Conservation (phyloP, 2,797 vertebrate genomes). For the Syndactyla subalaris region DNA sequence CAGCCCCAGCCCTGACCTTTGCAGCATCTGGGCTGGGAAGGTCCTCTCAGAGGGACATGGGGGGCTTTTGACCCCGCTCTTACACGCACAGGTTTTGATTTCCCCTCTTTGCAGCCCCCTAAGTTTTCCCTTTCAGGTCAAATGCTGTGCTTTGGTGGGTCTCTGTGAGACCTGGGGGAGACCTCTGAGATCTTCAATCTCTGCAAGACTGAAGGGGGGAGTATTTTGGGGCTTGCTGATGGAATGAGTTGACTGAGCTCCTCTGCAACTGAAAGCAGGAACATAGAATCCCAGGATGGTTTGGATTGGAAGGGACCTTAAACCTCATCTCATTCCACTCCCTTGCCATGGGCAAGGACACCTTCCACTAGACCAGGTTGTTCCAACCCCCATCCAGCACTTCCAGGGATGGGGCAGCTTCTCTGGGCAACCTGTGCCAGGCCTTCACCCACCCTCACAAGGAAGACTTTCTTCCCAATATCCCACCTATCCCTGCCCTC, state of each 20-base stretch:
- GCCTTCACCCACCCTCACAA: accelerated
- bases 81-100: accelerated
- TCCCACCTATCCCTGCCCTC: accelerated
- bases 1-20: neutral
- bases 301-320: neutral
- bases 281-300: neutral
- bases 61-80: neutral
- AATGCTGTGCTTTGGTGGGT: accelerated
- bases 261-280: neutral
- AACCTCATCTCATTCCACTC: neutral
- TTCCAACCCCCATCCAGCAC: accelerated
- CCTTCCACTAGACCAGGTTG: accelerated
- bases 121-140: neutral
- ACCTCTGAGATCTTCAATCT: neutral
- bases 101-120: neutral
- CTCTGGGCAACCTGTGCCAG: neutral
- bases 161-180: neutral
- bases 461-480: accelerated
- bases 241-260: neutral
- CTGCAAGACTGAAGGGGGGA: neutral
- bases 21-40: neutral
- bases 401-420: neutral
- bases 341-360: neutral
- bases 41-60: neutral
- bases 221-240: accelerated